Evolutionary conservation across 2,888 invertebrate species (phyloP).

Genomic region (Ganaspis brasiliensis): DNA sequence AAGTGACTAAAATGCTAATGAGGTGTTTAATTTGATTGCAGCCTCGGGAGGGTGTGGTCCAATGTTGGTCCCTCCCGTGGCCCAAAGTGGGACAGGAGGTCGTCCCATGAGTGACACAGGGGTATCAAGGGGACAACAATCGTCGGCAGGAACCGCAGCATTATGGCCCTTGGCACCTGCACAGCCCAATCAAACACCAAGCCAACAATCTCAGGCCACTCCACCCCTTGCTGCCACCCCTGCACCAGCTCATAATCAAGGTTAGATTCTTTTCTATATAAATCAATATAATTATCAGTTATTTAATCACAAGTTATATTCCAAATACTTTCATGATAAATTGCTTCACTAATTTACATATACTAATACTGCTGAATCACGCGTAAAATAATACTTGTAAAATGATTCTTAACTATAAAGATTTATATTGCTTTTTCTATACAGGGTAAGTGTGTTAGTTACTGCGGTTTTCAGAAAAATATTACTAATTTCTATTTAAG

Average conservation of each 20-base stretch:
- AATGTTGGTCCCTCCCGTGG: slow-evolving; percentile 80
- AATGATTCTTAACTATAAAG: too few relatives aligned
- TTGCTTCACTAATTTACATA: too few relatives aligned
- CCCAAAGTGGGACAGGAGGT: slow-evolving; percentile 75
- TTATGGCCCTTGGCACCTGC: slow-evolving; percentile 81
- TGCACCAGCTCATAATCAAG: slow-evolving; percentile 77
- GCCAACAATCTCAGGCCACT: slow-evolving; percentile 75
- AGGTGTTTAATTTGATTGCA: slow-evolving; percentile 60
- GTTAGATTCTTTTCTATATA: slow-evolving; percentile 55
- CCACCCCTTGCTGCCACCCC: slow-evolving; percentile 77
- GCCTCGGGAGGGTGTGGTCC: slow-evolving; percentile 80
- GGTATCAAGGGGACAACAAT: slow-evolving; percentile 79
- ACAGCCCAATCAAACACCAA: slow-evolving; percentile 77
- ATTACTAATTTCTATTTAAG: too few relatives aligned
- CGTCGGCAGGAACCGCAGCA: slow-evolving; percentile 74
- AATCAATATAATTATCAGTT: background rate
- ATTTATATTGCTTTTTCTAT: too few relatives aligned
- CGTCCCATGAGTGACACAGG: slow-evolving; percentile 77
- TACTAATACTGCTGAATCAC: too few relatives aligned
- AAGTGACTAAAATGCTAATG: background rate
- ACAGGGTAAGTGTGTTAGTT: too few relatives aligned
- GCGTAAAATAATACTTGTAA: too few relatives aligned
- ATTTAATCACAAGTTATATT: too few relatives aligned
- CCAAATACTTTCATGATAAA: too few relatives aligned
- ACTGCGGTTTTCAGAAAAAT: too few relatives aligned